Percentiles rank a stretch among this genome's conserved stretches.
phyloP scores from a whole-genome alignment of 1,140 invertebrate species.

The Ooceraea biroi region DNA sequence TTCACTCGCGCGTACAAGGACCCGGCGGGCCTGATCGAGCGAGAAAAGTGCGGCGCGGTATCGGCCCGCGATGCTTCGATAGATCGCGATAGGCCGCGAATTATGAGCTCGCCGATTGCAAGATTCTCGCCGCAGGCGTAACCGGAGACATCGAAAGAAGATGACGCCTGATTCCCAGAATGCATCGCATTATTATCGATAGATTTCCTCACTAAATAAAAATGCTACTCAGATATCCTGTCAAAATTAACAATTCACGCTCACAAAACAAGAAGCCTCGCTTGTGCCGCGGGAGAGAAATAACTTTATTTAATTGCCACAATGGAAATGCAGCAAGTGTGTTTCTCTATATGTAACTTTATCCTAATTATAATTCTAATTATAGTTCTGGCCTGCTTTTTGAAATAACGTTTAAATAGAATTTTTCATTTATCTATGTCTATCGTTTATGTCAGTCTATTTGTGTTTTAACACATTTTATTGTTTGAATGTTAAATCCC shows the following conservation, averaged over 20 bases:
- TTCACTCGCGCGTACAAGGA: neutral
- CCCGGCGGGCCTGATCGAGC: neutral
- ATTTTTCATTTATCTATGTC: neutral
- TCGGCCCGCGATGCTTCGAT: neutral
- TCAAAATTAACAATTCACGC: neutral
- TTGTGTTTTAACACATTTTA: neutral
- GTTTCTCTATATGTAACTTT: neutral
- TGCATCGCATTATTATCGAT: conserved; percentile 38
- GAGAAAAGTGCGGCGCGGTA: neutral
- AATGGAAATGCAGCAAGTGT: neutral
- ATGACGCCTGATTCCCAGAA: conserved; percentile 29
- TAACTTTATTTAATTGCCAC: no score
- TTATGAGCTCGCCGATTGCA: conserved; percentile 14
- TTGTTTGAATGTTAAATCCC: neutral
- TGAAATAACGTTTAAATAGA: neutral
- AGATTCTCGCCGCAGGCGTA: conserved; percentile 4
- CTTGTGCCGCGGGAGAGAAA: neutral
- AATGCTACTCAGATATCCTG: conserved; percentile 1
- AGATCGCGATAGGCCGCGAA: conserved; percentile 39
- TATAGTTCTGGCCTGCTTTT: neutral
- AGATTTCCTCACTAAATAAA: conserved; percentile 25
- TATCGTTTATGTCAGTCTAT: no score
- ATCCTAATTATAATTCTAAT: neutral
- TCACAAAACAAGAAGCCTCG: neutral
- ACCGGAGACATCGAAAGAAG: neutral